Evolutionary conservation across 2,888 invertebrate species (phyloP).

Genomic region (Tholera decimalis): DNA sequence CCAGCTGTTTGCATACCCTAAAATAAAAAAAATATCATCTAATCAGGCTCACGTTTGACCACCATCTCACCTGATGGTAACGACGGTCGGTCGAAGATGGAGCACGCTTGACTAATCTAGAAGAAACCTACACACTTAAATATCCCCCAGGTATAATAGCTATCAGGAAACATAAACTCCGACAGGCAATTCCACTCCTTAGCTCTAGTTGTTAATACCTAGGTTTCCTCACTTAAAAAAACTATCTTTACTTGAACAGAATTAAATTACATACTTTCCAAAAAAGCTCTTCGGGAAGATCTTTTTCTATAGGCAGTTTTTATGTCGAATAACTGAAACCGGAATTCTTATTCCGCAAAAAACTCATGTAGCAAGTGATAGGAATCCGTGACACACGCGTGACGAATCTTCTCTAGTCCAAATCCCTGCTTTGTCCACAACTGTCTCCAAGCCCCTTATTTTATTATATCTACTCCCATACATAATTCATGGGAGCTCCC

Average conservation of each 20-base stretch:
- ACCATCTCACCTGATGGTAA: no score
- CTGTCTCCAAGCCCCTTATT: constrained; percentile 66
- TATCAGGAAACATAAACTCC: no score
- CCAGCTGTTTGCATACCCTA: no score
- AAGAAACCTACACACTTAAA: no score
- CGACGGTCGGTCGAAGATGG: no score
- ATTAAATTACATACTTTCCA: not conserved
- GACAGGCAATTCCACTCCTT: no score
- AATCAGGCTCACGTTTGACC: no score
- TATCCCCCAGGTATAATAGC: no score
- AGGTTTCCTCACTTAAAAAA: no score
- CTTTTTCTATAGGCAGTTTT: not conserved
- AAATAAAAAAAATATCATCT: no score
- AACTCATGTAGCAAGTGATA: constrained; percentile 38
- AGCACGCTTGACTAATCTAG: no score
- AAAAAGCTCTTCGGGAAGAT: not conserved
- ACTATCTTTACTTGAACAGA: not conserved
- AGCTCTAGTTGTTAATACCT: no score
- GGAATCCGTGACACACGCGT: constrained; percentile 63
- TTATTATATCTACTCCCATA: constrained; percentile 77
- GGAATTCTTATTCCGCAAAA: constrained; percentile 15
- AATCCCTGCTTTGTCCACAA: constrained; percentile 74
- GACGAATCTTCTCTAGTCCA: constrained; percentile 84
- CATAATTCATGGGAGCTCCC: constrained; percentile 83
- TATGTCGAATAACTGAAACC: constrained; percentile 4